Conservation (phyloP, 1,140 invertebrate species). For the Pseudomyrmex sp. region DNA sequence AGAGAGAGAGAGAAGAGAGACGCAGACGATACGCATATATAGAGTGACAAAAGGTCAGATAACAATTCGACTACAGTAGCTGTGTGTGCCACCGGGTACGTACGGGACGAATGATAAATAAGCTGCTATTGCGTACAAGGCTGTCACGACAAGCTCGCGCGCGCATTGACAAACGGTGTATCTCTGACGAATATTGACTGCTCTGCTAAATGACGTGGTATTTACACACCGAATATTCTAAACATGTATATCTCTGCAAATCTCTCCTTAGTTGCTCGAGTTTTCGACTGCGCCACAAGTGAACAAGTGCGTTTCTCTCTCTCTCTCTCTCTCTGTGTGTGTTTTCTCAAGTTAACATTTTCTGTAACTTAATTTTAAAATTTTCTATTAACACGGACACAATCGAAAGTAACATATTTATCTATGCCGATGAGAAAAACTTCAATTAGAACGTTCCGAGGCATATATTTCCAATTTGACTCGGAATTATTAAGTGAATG, state of each 20-base stretch:
- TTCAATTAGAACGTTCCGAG: too few species aligned
- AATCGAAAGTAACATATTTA: too few species aligned
- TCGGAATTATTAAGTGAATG: not conserved
- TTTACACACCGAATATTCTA: constrained; percentile 5
- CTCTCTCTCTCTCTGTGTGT: too few species aligned
- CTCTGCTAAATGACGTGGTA: constrained; percentile 21
- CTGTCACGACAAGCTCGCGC: constrained; percentile 16
- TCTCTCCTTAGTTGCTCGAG: not conserved
- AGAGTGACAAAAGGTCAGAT: constrained; percentile 49
- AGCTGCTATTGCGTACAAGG: constrained; percentile 45
- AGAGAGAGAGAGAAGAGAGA: not conserved
- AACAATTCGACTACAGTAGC: constrained; percentile 14
- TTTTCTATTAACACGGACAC: not conserved
- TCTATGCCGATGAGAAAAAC: too few species aligned
- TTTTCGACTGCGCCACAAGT: not conserved
- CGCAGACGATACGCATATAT: constrained; percentile 29
- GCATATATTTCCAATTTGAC: not conserved
- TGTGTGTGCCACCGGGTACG: constrained; percentile 31
- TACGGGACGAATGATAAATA: constrained; percentile 46
- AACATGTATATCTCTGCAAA: not conserved
- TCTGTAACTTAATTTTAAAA: too few species aligned
- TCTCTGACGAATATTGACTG: constrained; percentile 38
- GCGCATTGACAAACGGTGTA: constrained; percentile 34
- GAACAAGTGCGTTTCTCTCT: not conserved
- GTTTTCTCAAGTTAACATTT: not conserved